Conservation (phyloP, 2,888 invertebrate genomes). For the Trichopoda pennipes region DNA sequence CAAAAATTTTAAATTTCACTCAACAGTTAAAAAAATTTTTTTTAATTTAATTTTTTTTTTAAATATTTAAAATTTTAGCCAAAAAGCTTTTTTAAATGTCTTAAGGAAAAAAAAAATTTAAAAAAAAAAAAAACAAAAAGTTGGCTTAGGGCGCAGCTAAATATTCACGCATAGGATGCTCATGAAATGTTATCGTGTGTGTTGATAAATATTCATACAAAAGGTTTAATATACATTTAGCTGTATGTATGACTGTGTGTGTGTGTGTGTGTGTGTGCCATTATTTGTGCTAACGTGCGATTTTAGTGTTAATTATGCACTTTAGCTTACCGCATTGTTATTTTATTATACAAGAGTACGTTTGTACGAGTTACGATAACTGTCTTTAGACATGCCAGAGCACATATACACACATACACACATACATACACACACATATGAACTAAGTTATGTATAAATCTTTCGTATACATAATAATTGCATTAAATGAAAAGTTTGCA, state of each 20-base stretch:
- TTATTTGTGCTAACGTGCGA: slow-evolving; percentile 66
- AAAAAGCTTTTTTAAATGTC: too few species aligned
- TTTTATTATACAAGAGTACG: slow-evolving; percentile 56
- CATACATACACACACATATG: not conserved
- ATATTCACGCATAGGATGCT: too few species aligned
- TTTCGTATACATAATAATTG: slow-evolving; percentile 50
- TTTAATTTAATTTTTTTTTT: too few species aligned
- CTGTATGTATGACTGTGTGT: not conserved
- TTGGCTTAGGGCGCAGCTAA: too few species aligned
- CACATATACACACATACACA: not conserved
- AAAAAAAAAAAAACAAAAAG: too few species aligned
- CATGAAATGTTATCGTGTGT: too few species aligned
- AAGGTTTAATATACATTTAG: not conserved
- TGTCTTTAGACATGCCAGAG: not conserved
- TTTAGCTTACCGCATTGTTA: slow-evolving; percentile 66
- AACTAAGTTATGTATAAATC: not conserved
- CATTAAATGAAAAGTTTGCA: slow-evolving; percentile 50
- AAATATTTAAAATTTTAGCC: too few species aligned
- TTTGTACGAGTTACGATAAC: not conserved
- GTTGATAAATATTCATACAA: not conserved
- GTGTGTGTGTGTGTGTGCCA: slow-evolving; percentile 4
- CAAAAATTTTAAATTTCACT: too few species aligned
- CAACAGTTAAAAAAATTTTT: too few species aligned
- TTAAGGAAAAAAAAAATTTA: too few species aligned
- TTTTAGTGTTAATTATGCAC: slow-evolving; percentile 69